Evolutionary conservation across 1,140 invertebrate genomes (phyloP), one percentile per base, ranked within the genome.

Genomic region (Theocolax elegans): DNA sequence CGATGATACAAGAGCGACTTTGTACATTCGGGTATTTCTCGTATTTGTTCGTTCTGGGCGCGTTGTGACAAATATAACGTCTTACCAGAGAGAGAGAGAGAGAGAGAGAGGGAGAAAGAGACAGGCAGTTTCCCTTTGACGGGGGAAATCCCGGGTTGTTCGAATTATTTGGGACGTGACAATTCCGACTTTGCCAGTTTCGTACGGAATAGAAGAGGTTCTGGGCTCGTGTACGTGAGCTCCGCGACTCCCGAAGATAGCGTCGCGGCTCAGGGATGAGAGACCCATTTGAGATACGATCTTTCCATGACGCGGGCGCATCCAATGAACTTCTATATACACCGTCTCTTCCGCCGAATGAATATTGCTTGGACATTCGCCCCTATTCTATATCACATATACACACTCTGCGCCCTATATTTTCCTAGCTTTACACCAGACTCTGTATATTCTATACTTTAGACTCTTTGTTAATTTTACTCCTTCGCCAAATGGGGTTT

Each of bases 121-220:
- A n/a, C n/a, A n/a, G n/a, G n/a, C n/a, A n/a, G n/a, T 19, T n/a
- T 35, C 27, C 53, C 27, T 42, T 58, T 58, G 54, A 58, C 21
- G 35, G 35, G 35, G 10, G 13, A 58, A 42, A 40, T 40, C 54
- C 54, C 19, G 17, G 54, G 54, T 23, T 42, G 25, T 58, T 58
- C 35, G 54, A 58, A 58, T 58, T 42, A 58, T 38, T 42, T 42
- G 54, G 54, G n/a, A 58, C 54, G 54, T 58, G 54, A 58, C 54
- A 58, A 58, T 58, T 58, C 35, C 21, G 17, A 58, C 31, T 58
- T 42, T 58, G 35, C 54, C 21, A n/a, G n/a, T 58, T 58, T 4
- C 31, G 12, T 2, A n/a, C n/a, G n/a, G n/a, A n/a, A n/a, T n/a
- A n/a, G n/a, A n/a, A n/a, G n/a, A n/a, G n/a, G n/a, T n/a, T n/a